These are phyloP conservation scores for Dione vanillae DNA, from an alignment of 2,888 invertebrate genomes.

Conservation along the genomic window DNA sequence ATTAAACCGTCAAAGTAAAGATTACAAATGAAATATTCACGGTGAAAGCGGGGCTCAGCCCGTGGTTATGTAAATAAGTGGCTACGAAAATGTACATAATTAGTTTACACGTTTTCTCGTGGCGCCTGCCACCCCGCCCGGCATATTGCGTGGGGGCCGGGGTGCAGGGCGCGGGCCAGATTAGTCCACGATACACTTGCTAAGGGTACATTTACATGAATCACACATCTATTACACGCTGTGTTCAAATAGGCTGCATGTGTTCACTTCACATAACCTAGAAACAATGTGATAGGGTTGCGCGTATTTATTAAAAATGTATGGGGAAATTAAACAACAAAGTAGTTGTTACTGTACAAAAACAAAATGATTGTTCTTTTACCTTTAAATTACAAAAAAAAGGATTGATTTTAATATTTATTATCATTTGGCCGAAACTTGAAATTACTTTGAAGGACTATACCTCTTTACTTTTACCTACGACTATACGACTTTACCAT, in stretches of 20 bases:
- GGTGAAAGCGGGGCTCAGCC: conserved; percentile 81
- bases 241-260: conserved; percentile 73
- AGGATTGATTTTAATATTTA: conserved; percentile 2
- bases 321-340: conserved; percentile 48
- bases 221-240: conserved; percentile 76
- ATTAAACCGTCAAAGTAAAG: conserved; percentile 83
- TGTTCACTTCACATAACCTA: conserved; percentile 77
- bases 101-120: conserved; percentile 83
- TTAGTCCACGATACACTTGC: conserved; percentile 77
- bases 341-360: conserved; percentile 20
- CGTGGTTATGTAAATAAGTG: conserved; percentile 84
- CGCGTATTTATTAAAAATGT: conserved; percentile 60
- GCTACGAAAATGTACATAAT: conserved; percentile 84
- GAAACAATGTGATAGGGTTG: conserved; percentile 70
- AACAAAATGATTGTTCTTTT: conserved; percentile 4
- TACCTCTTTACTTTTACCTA: too few relatives aligned
- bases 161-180: conserved; percentile 62
- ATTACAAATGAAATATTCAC: conserved; percentile 84
- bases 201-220: conserved; percentile 82
- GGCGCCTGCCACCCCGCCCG: conserved; percentile 67
- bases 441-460: conserved; percentile 5
- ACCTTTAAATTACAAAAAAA: conserved; percentile 22
- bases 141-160: conserved; percentile 65
- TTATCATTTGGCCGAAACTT: conserved; percentile 1
- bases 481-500: not conserved